Conservation (phyloP, 2,797 vertebrate genomes). For the Acrocephalus scirpaceus region DNA sequence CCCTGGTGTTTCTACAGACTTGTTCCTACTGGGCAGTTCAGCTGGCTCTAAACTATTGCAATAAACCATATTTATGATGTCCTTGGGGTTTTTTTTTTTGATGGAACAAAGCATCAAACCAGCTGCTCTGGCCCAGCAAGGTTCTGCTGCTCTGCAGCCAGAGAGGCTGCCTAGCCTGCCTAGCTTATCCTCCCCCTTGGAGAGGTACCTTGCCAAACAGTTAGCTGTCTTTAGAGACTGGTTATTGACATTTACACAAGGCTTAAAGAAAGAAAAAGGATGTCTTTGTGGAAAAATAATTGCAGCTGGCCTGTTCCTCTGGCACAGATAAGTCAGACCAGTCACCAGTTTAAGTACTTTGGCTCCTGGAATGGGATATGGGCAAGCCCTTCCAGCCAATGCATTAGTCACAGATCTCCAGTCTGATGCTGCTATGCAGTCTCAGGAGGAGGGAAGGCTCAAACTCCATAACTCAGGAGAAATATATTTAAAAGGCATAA, state of each 20-base stretch:
- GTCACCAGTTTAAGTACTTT: constrained; percentile 13
- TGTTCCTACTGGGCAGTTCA: background rate
- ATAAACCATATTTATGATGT: background rate
- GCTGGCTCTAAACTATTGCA: background rate
- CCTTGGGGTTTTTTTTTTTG: background rate
- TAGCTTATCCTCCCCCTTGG: constrained; percentile 18
- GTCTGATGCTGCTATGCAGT: background rate
- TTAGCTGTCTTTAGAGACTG: background rate
- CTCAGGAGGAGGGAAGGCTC: background rate
- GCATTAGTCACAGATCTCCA: background rate
- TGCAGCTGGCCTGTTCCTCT: constrained; percentile 20
- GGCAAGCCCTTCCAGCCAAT: background rate
- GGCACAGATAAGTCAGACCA: constrained; percentile 29
- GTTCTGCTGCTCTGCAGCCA: background rate
- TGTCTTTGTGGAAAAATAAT: constrained; percentile 50
- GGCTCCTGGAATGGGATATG: background rate
- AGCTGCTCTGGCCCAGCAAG: background rate
- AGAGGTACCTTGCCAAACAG: background rate
- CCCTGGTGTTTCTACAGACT: background rate
- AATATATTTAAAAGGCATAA: background rate
- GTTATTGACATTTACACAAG: constrained; percentile 38
- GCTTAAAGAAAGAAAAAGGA: background rate
- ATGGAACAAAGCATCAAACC: background rate
- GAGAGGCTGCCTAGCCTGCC: background rate
- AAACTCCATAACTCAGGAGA: background rate